Conservation (phyloP, 1,140 invertebrate genomes). For the Psix sp. region DNA sequence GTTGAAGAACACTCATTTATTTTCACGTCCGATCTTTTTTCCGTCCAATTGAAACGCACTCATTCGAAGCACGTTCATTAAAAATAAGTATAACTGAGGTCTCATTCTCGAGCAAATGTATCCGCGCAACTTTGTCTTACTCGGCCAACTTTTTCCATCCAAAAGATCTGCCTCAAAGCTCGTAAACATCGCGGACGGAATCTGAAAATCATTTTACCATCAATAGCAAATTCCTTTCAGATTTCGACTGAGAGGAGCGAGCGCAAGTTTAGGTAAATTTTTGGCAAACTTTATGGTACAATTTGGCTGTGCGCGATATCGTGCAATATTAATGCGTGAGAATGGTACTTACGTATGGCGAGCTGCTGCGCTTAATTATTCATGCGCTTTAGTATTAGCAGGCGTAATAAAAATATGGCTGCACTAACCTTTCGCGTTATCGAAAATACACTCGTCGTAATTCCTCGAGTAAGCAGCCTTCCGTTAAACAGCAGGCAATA, state of each 20-base stretch:
- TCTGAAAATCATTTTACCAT: no score
- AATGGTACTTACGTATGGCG: conserved; percentile 17
- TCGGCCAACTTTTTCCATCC: no score
- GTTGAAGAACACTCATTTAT: conserved; percentile 46
- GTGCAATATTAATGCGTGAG: conserved; percentile 40
- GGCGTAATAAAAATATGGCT: conserved; percentile 42
- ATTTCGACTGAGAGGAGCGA: no score
- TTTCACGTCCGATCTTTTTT: conserved; percentile 49
- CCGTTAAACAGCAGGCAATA: conserved; percentile 24
- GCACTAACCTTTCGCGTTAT: conserved; percentile 31
- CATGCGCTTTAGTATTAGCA: conserved; percentile 36
- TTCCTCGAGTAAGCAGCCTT: conserved; percentile 10
- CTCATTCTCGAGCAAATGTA: conserved; percentile 27
- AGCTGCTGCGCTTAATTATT: conserved; percentile 42
- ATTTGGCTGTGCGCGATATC: conserved; percentile 3
- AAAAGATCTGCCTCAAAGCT: no score
- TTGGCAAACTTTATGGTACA: conserved; percentile 26
- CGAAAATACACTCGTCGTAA: conserved; percentile 36
- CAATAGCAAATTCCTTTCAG: no score
- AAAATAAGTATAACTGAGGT: conserved; percentile 42
- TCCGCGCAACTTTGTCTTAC: no score
- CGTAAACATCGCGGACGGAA: no score
- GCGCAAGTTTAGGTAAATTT: conserved; percentile 54
- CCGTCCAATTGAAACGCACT: conserved; percentile 52
- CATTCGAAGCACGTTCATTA: conserved; percentile 50